phyloP scores from a whole-genome alignment of 2,797 vertebrate genomes.

The Pipistrellus pygmaeus region DNA sequence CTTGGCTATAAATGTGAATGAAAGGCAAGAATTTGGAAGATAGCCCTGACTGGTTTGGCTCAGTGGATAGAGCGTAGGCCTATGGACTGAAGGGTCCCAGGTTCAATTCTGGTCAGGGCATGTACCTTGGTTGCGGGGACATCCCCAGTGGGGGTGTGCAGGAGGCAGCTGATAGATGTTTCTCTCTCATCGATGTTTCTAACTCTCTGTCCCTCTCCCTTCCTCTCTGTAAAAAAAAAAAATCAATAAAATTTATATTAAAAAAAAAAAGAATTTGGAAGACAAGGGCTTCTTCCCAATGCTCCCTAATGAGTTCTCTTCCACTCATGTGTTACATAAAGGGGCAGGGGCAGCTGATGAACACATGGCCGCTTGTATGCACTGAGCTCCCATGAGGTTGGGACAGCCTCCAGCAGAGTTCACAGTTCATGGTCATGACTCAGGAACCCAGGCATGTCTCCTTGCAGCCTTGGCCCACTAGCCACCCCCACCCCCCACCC shows the following conservation, averaged over 20 bases:
- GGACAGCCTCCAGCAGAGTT: neutral
- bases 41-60: no score
- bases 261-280: conserved; percentile 54
- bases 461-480: neutral
- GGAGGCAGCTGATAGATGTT: no score
- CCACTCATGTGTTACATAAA: neutral
- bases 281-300: conserved; percentile 20
- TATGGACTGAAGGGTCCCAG: no score
- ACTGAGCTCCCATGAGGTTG: neutral
- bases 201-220: no score
- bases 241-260: no score
- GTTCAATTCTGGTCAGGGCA: no score
- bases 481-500: neutral
- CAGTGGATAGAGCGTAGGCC: no score
- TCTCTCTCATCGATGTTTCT: no score
- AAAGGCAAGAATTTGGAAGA: conserved; percentile 73
- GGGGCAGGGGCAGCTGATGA: neutral
- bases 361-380: neutral
- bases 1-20: conserved; percentile 73
- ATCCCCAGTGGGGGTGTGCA: no score
- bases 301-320: neutral
- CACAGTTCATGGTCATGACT: neutral
- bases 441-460: neutral
- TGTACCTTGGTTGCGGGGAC: no score
- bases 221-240: no score